Evolutionary conservation across 2,888 invertebrate genomes (phyloP), one percentile per base, ranked within the genome.

Genomic region (Chymomyza procnemis): DNA sequence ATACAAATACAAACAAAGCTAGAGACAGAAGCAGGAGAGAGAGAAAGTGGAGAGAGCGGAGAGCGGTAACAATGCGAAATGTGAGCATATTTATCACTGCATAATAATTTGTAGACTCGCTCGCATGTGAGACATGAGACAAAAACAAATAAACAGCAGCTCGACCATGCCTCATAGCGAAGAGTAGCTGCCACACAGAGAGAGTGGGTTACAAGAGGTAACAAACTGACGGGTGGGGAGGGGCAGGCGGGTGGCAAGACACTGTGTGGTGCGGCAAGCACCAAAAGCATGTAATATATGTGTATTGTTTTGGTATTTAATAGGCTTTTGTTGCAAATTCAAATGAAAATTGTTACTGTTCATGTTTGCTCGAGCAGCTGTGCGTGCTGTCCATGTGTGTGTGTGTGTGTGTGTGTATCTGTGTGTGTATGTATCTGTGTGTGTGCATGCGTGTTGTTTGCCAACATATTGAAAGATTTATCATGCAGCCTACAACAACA

Each of bases 291-390:
- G 57, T 59, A 59, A 78, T 65, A 55, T 30, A 52, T 63, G 34
- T 52, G 54, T 68, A 76, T 83, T 83, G 80, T 80, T 80, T 80
- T 76, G 83, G 74, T 71, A 83, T 83, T 80, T 80, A 83, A 77
- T 80, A 76, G 69, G 73, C 78, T 76, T 82, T 82, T 79, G 78
- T 80, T 80, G 74, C 74, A 85, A 75, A 73, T 74, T 81, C 77
- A 84, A 85, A 83, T 74, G 74, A 74, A 75, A 74, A 76, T 76
- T 75, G 76, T 71, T 80, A 69, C 54, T 64, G 62, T 70, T 47
- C 66, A 64, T 79, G 69, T 54, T 68, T 67, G 61, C 71, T 64
- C 69, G 79, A 81, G 71, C 79, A 21, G 21, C 48, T 66, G 60
- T 47, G 30, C 59, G 46, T 59, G 61, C 50, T 12, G 34, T 41